Conservation (phyloP, 2,113 vertebrate species). For the Odocoileus virginianus region DNA sequence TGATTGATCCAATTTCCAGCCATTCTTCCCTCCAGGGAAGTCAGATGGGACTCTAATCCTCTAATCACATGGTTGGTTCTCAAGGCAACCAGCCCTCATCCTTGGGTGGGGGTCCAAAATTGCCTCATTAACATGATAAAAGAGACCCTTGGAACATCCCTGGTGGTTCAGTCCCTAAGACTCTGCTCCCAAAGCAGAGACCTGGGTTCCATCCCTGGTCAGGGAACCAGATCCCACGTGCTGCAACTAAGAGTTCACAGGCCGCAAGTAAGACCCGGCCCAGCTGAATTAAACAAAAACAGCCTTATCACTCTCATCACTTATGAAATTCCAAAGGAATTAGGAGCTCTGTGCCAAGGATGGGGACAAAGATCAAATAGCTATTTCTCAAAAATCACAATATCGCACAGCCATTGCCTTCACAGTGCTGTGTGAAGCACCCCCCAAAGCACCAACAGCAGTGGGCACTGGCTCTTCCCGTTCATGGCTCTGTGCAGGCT, state of each 20-base stretch:
- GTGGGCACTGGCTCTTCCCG: accelerated
- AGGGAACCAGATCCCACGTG: not conserved
- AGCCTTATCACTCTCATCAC: not conserved
- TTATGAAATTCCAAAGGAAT: not conserved
- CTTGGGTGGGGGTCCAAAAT: not conserved
- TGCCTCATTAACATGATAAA: not conserved
- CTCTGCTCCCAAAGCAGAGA: not conserved
- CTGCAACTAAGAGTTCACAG: not conserved
- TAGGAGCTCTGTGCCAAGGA: not conserved
- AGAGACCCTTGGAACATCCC: not conserved
- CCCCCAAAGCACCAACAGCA: accelerated
- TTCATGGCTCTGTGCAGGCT: not conserved
- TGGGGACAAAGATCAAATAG: not conserved
- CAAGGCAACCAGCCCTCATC: not conserved
- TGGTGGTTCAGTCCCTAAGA: not conserved
- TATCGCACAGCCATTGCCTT: not conserved
- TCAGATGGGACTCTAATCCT: not conserved
- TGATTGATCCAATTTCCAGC: not conserved
- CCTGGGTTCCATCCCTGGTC: not conserved
- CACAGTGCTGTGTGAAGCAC: accelerated
- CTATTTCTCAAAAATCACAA: not conserved
- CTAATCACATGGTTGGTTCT: not conserved
- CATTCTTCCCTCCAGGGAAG: not conserved
- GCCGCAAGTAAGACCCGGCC: accelerated
- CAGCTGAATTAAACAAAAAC: not conserved